Conservation (phyloP, 1,140 invertebrate species). For the Andricus grossulariae region DNA sequence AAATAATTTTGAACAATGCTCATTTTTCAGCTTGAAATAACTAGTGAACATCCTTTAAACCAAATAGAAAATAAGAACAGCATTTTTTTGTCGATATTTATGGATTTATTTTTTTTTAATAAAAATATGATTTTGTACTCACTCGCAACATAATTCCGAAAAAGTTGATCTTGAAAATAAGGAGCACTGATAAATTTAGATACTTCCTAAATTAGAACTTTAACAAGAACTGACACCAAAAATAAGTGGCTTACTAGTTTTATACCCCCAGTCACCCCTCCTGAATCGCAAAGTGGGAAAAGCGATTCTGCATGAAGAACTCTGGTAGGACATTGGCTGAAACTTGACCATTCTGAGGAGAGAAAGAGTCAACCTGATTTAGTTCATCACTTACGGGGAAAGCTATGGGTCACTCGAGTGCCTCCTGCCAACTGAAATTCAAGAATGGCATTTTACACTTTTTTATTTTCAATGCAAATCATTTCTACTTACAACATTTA, state of each 20-base stretch:
- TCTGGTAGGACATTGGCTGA: conserved; percentile 66
- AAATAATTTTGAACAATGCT: too few relatives aligned
- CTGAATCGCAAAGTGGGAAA: conserved; percentile 64
- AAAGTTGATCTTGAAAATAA: conserved; percentile 30
- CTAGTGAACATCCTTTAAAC: too few relatives aligned
- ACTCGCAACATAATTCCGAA: conserved; percentile 52
- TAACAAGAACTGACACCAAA: conserved; percentile 54
- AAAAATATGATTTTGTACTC: conserved; percentile 33
- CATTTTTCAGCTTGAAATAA: too few relatives aligned
- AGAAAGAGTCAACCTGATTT: conserved; percentile 68
- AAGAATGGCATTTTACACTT: background rate
- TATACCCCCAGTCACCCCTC: conserved; percentile 68
- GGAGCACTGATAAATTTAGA: background rate
- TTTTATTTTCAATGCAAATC: conserved; percentile 1
- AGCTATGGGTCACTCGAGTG: conserved; percentile 53
- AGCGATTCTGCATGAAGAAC: conserved; percentile 60
- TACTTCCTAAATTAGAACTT: conserved; percentile 41
- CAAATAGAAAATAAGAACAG: too few relatives aligned
- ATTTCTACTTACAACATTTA: background rate
- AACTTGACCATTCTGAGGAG: conserved; percentile 62
- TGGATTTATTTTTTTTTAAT: too few relatives aligned
- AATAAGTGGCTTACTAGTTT: conserved; percentile 62
- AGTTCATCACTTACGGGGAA: conserved; percentile 62
- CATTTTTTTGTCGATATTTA: too few relatives aligned
- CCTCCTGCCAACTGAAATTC: conserved; percentile 1